A percentile compares a stretch with the other conserved stretches of the same genome.
Evolutionary conservation across 2,797 vertebrate genomes (phyloP).

Genomic region (Menidia menidia): DNA sequence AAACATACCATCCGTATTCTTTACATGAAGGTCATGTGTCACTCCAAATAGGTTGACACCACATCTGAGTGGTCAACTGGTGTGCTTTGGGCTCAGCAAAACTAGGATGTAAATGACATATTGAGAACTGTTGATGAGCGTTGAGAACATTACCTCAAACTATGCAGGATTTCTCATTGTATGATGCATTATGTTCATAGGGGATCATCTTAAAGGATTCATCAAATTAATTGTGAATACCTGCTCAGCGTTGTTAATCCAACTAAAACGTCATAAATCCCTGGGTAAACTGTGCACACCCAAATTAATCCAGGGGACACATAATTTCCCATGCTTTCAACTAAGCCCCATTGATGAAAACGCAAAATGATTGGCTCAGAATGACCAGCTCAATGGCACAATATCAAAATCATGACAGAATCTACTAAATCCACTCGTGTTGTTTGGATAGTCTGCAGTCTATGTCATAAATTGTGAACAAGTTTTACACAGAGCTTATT

Average conservation of each 20-base stretch:
- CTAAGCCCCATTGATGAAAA: constrained; percentile 2
- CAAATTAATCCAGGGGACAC: background rate
- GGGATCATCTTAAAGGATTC: constrained; percentile 38
- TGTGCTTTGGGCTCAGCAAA: background rate
- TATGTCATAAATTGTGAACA: constrained; percentile 31
- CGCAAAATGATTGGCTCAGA: constrained; percentile 7
- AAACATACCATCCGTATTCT: constrained; percentile 57
- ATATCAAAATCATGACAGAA: constrained; percentile 1
- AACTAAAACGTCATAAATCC: too few relatives aligned
- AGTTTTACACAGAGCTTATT: constrained; percentile 13
- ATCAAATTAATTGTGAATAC: constrained; percentile 47
- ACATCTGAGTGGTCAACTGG: background rate
- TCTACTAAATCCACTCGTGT: too few relatives aligned
- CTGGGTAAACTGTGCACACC: constrained; percentile 4
- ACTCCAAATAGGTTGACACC: background rate
- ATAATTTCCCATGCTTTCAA: constrained; percentile 5
- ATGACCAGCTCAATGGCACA: constrained; percentile 9
- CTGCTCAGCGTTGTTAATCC: constrained; percentile 18
- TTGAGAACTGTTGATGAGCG: background rate
- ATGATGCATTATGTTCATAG: constrained; percentile 22
- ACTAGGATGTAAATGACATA: background rate
- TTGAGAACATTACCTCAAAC: constrained; percentile 22
- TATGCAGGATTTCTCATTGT: background rate
- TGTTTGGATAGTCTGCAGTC: background rate
- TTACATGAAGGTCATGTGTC: background rate